Evolutionary conservation across 2,113 vertebrate genomes (phyloP).

Genomic region (Aegithalos caudatus): DNA sequence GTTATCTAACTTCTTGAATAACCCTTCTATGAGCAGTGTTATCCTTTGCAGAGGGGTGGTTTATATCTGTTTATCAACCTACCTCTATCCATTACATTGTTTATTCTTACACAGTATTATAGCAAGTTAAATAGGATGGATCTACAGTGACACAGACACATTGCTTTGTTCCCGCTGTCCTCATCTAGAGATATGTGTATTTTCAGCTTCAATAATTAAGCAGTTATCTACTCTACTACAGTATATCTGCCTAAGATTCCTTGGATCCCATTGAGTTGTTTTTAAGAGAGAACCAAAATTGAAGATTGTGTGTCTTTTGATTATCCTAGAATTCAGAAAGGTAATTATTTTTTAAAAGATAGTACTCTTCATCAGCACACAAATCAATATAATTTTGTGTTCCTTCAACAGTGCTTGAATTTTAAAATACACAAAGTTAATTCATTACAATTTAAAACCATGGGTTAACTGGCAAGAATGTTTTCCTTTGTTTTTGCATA

Average conservation of each 20-base stretch:
- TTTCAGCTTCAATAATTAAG: background rate
- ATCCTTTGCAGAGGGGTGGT: background rate
- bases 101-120: background rate
- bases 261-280: background rate
- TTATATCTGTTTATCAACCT: background rate
- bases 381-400: background rate
- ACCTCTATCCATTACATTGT: background rate
- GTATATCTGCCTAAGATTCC: background rate
- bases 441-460: background rate
- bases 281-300: background rate
- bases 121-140: background rate
- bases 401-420: background rate
- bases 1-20: background rate
- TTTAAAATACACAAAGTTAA: background rate
- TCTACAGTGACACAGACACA: background rate
- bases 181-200: background rate
- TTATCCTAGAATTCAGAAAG: background rate
- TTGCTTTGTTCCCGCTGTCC: background rate
- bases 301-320: background rate
- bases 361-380: background rate
- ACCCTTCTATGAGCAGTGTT: background rate
- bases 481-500: background rate
- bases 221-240: background rate
- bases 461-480: background rate
- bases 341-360: background rate